phyloP scores from a whole-genome alignment of 2,797 vertebrate species.

The Zalophus californianus region DNA sequence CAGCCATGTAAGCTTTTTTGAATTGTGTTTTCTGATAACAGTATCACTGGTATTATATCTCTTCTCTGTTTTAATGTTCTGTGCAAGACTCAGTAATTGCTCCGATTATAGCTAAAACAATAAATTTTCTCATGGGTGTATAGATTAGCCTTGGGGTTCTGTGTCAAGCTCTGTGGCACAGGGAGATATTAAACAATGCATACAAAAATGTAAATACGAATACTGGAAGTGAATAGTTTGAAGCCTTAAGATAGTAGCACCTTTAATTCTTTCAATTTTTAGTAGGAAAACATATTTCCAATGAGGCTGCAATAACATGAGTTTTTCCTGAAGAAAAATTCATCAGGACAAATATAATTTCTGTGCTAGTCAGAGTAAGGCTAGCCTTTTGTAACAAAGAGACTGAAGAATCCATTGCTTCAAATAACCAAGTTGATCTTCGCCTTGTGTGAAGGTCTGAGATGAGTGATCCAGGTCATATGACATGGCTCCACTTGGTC shows the following conservation, averaged over 20 bases:
- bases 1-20: conserved; percentile 60
- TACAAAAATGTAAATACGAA: conserved; percentile 71
- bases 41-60: conserved; percentile 50
- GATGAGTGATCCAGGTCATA: not conserved
- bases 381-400: not conserved
- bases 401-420: not conserved
- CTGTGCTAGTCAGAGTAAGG: not conserved
- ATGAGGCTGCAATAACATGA: not conserved
- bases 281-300: conserved; percentile 70
- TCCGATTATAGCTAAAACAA: conserved; percentile 65
- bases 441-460: not conserved
- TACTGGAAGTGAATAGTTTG: conserved; percentile 72
- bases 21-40: conserved; percentile 47
- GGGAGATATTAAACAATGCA: conserved; percentile 58
- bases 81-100: conserved; percentile 81
- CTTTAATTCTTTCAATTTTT: conserved; percentile 69
- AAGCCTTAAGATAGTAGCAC: conserved; percentile 71
- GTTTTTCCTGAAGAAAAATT: conserved; percentile 62
- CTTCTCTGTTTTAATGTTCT: conserved; percentile 75
- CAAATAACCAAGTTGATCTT: not conserved
- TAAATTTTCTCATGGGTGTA: conserved; percentile 70
- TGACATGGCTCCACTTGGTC: not conserved
- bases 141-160: conserved; percentile 74
- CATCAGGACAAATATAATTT: not conserved
- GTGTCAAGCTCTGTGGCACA: conserved; percentile 29